Base-by-base conservation (phyloP, 2,888 invertebrate species). In the Cryptus viduatorius region DNA sequence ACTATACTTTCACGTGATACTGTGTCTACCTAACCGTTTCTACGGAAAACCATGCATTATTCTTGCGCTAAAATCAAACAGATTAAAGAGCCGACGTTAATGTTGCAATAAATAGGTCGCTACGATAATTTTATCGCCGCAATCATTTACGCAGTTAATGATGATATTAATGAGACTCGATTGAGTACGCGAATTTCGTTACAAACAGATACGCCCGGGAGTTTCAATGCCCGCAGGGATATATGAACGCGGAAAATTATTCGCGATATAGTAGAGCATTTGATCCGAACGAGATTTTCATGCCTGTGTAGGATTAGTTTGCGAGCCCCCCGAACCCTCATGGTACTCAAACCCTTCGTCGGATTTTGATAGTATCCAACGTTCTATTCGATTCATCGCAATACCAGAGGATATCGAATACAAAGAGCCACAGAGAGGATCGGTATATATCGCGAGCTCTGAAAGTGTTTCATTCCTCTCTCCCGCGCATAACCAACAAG, bases 181-280 rank as follows among this genome's bases (percentile, higher is more conserved):
- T 61, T 29, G 42, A 31, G 10, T 24, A 56, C 3, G 72, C 42
- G 50, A 10, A 53, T 5, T 61, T 73, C 24, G 29, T 75, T 59
- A 73, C 8, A 46, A 29, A 29, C 73, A 42, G 64, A 61, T 59
- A 12, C 16, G 16, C 46, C 29, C 42, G n/a, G n/a, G 37, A 50
- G 76, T 82, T 72, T 82, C 65, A 73, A 53, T 48, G 16, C 3
- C n/a, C 42, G 72, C 78, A 65, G 78, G 71, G 48, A 48, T 79
- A 72, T 82, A 67, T 65, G n/a, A 48, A 48, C n/a, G 12, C 0
- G 12, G 14, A 48, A 48, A 14, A 48, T n/a, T n/a, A 14, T 48
- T 7, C 48, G 48, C n/a, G 12, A 48, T 48, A 48, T 48, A 8
- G 14, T 12, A n/a, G 12, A 3, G 48, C 12, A 29, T 24, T 31